These are phyloP conservation scores for Crotalus horridus DNA, from an alignment of 2,113 vertebrate species.

Conservation along the genomic window DNA sequence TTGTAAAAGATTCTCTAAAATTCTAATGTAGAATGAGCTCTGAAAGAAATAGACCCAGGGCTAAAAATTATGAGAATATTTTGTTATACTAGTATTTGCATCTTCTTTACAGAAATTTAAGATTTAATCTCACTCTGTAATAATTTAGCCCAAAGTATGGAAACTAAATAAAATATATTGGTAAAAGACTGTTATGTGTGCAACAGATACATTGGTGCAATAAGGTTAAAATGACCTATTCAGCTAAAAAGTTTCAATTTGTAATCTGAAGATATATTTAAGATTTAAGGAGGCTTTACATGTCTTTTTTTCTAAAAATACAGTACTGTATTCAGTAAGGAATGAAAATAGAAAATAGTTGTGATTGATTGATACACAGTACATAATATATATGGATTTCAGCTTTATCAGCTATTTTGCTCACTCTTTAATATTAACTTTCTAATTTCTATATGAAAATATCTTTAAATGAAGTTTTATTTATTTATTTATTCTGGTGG, in stretches of 20 bases:
- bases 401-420: background rate
- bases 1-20: background rate
- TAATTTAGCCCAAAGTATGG: background rate
- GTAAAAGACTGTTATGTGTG: background rate
- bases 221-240: background rate
- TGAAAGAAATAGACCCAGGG: background rate
- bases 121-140: background rate
- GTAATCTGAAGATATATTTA: background rate
- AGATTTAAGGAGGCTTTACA: background rate
- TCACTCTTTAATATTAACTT: background rate
- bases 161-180: background rate
- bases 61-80: background rate
- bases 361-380: background rate
- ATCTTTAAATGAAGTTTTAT: background rate
- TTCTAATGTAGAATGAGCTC: background rate
- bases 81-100: background rate
- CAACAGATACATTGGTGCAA: background rate
- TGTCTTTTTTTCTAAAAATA: background rate
- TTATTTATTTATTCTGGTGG: background rate
- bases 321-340: background rate
- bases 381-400: background rate
- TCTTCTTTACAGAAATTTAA: background rate
- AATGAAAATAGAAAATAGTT: background rate
- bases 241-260: background rate
- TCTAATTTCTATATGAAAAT: background rate